A percentile compares a stretch with the other conserved stretches of the same genome.
Evolutionary conservation across 2,888 invertebrate species (phyloP).

Genomic region (Crematogaster levior): DNA sequence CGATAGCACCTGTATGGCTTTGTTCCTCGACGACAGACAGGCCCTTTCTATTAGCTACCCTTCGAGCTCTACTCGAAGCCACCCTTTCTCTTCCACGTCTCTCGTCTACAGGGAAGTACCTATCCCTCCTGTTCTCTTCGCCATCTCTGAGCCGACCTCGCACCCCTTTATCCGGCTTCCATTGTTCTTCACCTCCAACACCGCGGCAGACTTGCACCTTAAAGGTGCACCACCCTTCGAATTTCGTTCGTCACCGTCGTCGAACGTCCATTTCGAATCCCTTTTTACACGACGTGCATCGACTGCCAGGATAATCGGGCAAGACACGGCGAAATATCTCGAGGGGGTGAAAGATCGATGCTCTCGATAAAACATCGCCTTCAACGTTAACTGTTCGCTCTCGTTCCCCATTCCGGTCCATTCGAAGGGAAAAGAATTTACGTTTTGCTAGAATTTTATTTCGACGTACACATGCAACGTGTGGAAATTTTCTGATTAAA

Average conservation of each 20-base stretch:
- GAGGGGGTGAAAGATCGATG: conserved; percentile 63
- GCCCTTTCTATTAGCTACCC: conserved; percentile 81
- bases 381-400: conserved; percentile 54
- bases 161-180: conserved; percentile 65
- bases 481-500: neutral
- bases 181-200: conserved; percentile 77
- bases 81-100: conserved; percentile 63
- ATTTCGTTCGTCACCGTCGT: neutral
- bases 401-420: neutral
- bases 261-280: conserved; percentile 48
- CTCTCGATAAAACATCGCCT: conserved; percentile 68
- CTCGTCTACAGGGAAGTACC: conserved; percentile 63
- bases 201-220: conserved; percentile 71
- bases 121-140: conserved; percentile 57
- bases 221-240: conserved; percentile 74
- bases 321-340: conserved; percentile 58
- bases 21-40: conserved; percentile 77
- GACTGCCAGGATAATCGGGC: conserved; percentile 49
- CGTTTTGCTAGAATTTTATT: conserved; percentile 17
- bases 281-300: conserved; percentile 68
- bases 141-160: conserved; percentile 63
- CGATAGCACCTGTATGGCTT: conserved; percentile 71
- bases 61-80: conserved; percentile 65
- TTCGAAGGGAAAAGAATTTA: conserved; percentile 10
- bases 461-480: neutral